Base-by-base conservation (phyloP, 2,113 vertebrate species). In the Dipodomys spectabilis region DNA sequence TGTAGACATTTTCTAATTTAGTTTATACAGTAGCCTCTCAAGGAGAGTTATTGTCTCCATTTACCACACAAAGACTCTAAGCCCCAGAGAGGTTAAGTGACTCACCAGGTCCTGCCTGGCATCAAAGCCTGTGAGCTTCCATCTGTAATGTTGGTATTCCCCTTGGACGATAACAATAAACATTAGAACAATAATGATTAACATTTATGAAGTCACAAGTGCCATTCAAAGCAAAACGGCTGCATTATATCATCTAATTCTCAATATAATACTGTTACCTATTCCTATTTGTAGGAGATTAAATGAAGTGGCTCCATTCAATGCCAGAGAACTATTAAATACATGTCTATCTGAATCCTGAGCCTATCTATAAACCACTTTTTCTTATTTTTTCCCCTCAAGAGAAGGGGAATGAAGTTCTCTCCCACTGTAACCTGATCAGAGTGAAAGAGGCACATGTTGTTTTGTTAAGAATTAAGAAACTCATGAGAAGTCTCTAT, bases 261-360 rank as follows among this genome's bases (percentile, higher is more conserved):
- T 94, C 64, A 74, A 7, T 69, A 69, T 65, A 94, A 79, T 85
- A 73, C 64, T 87, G 45, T 90, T 91, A 92, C 60, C 84, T 87
- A 13, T 49, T 92, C 35, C 80, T 44, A 83, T 86, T 92, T 92
- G 11, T 44, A 90, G 62, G 68, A 62, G 67, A 95, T 82, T 91
- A 89, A 94, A 88, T 91, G 65, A 86, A 88, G 39, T 39, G 39
- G 39, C 39, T 39, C 39, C 39, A 7, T 71, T 82, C 57, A 95
- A 78, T 35, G 81, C 82, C 74, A 87, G 9, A 62, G 23, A 74
- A 69, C 45, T 64, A 35, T 67, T 86, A 91, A 90, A 88, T 5
- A 6, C 28, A 69, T 20, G n/a, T 57, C 53, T 18, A 18, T 22
- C 62, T 68, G 16, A 86, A 75, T 92, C 19, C n/a, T 45, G 75